Evolutionary conservation across 2,797 vertebrate genomes (phyloP).

Genomic region (Astyanax mexicanus): DNA sequence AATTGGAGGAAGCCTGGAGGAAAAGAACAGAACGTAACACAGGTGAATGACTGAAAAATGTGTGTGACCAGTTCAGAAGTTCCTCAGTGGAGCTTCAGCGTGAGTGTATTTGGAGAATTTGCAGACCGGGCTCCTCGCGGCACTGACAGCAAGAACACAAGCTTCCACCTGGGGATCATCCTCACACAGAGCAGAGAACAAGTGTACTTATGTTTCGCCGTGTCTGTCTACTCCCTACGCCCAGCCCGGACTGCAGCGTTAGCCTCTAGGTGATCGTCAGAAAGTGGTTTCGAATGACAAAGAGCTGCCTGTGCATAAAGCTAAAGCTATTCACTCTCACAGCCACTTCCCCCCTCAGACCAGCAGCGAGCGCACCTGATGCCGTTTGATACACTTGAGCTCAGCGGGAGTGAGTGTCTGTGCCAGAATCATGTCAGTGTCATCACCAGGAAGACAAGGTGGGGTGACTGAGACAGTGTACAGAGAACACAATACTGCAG

Average conservation of each 20-base stretch:
- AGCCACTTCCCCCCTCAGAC: conserved; percentile 9
- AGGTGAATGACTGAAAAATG: background rate
- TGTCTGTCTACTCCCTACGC: background rate
- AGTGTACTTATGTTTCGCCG: conserved; percentile 22
- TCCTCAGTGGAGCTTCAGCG: background rate
- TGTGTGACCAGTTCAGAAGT: background rate
- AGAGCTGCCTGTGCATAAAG: conserved; percentile 20
- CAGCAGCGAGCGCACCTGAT: background rate
- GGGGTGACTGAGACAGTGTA: background rate
- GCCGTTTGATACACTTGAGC: conserved; percentile 8
- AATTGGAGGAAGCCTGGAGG: background rate
- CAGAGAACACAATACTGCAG: background rate
- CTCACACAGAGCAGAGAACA: conserved; percentile 4
- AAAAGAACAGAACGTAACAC: background rate
- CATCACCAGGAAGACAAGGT: background rate
- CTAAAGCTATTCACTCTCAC: conserved; percentile 7
- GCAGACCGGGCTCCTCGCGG: conserved; percentile 5
- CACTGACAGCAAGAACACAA: conserved; percentile 29
- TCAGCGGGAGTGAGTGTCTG: conserved; percentile 1
- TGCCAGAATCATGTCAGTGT: background rate
- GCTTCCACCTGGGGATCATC: conserved; percentile 21
- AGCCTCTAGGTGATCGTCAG: conserved; percentile 1
- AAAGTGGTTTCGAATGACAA: conserved; percentile 36
- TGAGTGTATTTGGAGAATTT: conserved; percentile 10
- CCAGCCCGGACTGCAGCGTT: background rate